A percentile compares a stretch with the other conserved stretches of the same genome.
These are phyloP conservation scores for Notocelia uddmanniana DNA, from an alignment of 2,888 invertebrate genomes.

Conservation along the genomic window DNA sequence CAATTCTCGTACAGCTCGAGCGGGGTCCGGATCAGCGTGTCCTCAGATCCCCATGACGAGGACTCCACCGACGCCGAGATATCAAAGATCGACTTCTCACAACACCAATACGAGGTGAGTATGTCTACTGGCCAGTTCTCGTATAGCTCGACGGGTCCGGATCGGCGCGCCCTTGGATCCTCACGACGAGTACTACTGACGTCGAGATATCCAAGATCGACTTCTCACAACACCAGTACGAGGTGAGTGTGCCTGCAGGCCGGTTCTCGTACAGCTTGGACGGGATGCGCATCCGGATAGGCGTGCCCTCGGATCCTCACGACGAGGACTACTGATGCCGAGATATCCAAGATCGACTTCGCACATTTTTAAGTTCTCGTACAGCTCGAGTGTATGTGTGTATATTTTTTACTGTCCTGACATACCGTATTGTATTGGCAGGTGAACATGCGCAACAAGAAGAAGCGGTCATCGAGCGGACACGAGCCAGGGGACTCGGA, in stretches of 20 bases:
- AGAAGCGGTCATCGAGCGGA: constrained; percentile 84
- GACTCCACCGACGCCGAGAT: constrained; percentile 91
- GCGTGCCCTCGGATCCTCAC: constrained; percentile 84
- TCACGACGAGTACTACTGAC: constrained; percentile 89
- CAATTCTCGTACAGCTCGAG: constrained; percentile 83
- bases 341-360: constrained; percentile 92
- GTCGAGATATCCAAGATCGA: constrained; percentile 93
- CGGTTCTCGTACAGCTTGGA: constrained; percentile 83
- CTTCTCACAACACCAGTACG: constrained; percentile 84
- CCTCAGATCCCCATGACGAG: constrained; percentile 87
- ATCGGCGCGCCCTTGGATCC: constrained; percentile 86
- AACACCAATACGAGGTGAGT: constrained; percentile 60
- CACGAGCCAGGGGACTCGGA: constrained; percentile 76
- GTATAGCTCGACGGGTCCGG: constrained; percentile 83
- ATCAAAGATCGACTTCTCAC: constrained; percentile 91
- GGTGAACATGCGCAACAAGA: constrained; percentile 89
- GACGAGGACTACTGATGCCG: constrained; percentile 91
- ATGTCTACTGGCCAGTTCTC: constrained; percentile 75
- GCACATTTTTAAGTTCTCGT: constrained; percentile 83
- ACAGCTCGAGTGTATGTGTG: constrained; percentile 84
- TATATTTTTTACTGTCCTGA: no score
- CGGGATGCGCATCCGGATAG: constrained; percentile 85
- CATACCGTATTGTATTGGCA: constrained; percentile 63
- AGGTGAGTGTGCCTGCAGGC: constrained; percentile 59
- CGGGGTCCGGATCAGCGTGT: constrained; percentile 85